These are phyloP conservation scores for Siniperca undulata DNA, from an alignment of 2,797 vertebrate species.

Conservation along the genomic window DNA sequence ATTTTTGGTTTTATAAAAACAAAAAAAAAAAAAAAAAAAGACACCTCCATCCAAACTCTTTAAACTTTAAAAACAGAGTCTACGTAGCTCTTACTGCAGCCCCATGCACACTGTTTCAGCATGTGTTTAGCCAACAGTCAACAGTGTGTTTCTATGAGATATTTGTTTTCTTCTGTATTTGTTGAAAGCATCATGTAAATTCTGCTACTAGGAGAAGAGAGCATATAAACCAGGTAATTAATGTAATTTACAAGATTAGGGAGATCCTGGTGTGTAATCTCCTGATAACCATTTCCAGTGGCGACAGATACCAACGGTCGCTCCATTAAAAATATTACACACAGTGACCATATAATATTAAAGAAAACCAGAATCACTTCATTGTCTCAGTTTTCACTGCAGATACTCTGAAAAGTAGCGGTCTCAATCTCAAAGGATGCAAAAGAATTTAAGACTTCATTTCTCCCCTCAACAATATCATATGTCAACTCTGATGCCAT, in stretches of 20 bases:
- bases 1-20: not conserved
- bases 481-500: conserved; percentile 75
- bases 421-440: conserved; percentile 42
- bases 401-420: conserved; percentile 29
- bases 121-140: not conserved
- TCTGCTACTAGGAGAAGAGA: not conserved
- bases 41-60: not conserved
- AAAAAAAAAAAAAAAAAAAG: not conserved
- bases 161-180: conserved; percentile 17
- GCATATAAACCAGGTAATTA: conserved; percentile 55
- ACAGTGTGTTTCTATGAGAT: conserved; percentile 8
- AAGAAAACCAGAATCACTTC: not conserved
- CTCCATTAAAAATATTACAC: conserved; percentile 29
- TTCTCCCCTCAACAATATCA: conserved; percentile 68
- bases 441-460: conserved; percentile 72
- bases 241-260: conserved; percentile 49
- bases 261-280: conserved; percentile 34
- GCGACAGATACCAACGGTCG: conserved; percentile 22
- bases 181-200: conserved; percentile 16
- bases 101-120: not conserved
- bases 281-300: conserved; percentile 42
- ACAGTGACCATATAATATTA: not conserved
- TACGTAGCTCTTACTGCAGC: not conserved
- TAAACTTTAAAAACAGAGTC: not conserved
- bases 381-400: not conserved